phyloP scores from a whole-genome alignment of 2,888 invertebrate genomes.

The Blastobasis adustella region DNA sequence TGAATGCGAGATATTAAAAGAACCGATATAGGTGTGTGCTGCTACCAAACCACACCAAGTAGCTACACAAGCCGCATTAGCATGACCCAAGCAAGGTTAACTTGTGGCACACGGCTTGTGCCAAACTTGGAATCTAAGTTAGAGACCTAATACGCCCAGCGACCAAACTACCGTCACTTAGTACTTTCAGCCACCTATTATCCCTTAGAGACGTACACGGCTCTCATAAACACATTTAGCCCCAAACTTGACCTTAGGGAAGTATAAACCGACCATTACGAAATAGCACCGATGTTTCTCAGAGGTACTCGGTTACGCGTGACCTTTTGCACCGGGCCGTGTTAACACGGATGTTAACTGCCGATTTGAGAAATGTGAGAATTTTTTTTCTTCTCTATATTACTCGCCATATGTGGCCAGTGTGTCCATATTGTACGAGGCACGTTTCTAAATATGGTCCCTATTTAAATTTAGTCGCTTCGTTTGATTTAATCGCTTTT shows the following conservation, averaged over 20 bases:
- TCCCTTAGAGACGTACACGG: background rate
- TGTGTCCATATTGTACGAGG: no score
- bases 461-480: background rate
- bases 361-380: background rate
- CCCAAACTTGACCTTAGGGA: slow-evolving; percentile 12
- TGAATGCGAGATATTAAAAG: no score
- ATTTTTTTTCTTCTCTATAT: background rate
- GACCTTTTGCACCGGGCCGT: slow-evolving; percentile 9
- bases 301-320: slow-evolving; percentile 4
- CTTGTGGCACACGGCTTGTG: no score
- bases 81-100: no score
- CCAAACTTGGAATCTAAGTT: no score
- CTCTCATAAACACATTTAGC: slow-evolving; percentile 9
- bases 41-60: no score
- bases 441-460: background rate
- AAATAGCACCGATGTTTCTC: slow-evolving; percentile 4
- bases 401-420: no score
- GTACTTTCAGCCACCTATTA: background rate
- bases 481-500: no score
- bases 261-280: slow-evolving; percentile 8
- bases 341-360: slow-evolving; percentile 5
- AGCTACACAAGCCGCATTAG: no score
- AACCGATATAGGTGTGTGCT: no score
- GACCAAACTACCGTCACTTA: no score
- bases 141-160: no score